Percentiles rank a stretch among this genome's conserved stretches.
These are phyloP conservation scores for Idaea aversata DNA, from an alignment of 2,888 invertebrate species.

Conservation along the genomic window DNA sequence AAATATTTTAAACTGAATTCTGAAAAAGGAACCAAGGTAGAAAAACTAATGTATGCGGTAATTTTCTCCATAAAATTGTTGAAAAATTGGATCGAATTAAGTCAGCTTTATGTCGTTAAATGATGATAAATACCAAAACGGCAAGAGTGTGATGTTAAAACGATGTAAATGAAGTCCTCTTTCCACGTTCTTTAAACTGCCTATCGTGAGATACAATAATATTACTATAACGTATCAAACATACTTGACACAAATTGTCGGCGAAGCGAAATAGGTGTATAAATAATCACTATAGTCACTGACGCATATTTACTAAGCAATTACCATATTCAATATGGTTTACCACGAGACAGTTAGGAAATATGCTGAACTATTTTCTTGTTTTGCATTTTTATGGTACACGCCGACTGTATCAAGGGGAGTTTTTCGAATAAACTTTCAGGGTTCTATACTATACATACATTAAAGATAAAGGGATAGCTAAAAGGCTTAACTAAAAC, in stretches of 20 bases:
- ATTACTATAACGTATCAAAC: constrained; percentile 23
- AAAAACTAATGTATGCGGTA: background rate
- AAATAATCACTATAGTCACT: constrained; percentile 26
- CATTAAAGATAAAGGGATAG: no score
- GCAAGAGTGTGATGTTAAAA: background rate
- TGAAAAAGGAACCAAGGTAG: background rate
- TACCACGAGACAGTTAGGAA: constrained; percentile 25
- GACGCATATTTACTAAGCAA: constrained; percentile 25
- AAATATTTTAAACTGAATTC: no score
- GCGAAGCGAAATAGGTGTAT: constrained; percentile 21
- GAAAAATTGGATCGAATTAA: background rate
- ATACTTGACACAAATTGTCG: constrained; percentile 26
- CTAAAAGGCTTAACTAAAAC: no score
- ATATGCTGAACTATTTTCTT: constrained; percentile 13
- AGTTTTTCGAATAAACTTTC: background rate
- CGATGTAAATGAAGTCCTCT: background rate
- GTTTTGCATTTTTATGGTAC: background rate
- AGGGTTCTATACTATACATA: no score
- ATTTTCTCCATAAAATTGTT: background rate
- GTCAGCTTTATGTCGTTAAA: background rate
- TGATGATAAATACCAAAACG: background rate
- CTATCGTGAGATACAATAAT: constrained; percentile 17
- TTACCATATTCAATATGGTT: constrained; percentile 28
- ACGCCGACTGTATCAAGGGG: background rate
- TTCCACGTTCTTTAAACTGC: background rate